Percentiles rank a stretch among this genome's conserved stretches.
phyloP scores from a whole-genome alignment of 2,888 invertebrate species.

The Sarcophaga subvicina region DNA sequence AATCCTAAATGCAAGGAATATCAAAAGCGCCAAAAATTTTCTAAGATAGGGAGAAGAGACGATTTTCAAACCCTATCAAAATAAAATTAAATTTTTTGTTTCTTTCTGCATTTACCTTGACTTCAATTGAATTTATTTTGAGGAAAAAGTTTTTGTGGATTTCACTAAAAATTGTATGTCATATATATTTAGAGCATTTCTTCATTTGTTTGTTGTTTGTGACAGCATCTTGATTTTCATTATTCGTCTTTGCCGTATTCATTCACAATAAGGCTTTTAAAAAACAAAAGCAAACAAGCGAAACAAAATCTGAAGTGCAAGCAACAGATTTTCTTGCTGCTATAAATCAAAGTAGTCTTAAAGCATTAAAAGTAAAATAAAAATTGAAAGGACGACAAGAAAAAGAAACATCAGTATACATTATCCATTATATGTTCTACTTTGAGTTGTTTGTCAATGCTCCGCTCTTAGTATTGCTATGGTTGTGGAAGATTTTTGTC shows the following conservation, averaged over 20 bases:
- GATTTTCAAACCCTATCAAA: not conserved
- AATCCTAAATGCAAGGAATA: not conserved
- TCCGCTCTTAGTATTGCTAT: constrained; percentile 19
- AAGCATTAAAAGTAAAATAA: constrained; percentile 12
- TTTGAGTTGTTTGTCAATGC: not conserved
- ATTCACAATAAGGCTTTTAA: not conserved
- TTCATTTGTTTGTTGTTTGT: not conserved
- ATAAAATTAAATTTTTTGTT: not conserved
- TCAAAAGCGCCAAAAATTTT: too few species aligned
- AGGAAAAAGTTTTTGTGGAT: constrained; percentile 15
- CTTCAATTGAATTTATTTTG: constrained; percentile 35
- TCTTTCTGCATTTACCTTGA: not conserved
- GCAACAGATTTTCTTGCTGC: constrained; percentile 52
- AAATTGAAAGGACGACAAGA: constrained; percentile 2
- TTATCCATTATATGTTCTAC: constrained; percentile 33
- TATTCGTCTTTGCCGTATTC: not conserved
- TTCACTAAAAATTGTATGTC: constrained; percentile 28
- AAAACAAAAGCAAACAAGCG: constrained; percentile 13
- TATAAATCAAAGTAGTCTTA: not conserved
- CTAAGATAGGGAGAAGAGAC: not conserved
- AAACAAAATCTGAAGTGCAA: constrained; percentile 47
- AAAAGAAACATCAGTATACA: constrained; percentile 29
- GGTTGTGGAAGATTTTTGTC: not conserved
- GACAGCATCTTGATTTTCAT: not conserved
- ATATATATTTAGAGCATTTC: constrained; percentile 22